Evolutionary conservation across 2,113 vertebrate genomes (phyloP).

Genomic region (Mandrillus leucophaeus): DNA sequence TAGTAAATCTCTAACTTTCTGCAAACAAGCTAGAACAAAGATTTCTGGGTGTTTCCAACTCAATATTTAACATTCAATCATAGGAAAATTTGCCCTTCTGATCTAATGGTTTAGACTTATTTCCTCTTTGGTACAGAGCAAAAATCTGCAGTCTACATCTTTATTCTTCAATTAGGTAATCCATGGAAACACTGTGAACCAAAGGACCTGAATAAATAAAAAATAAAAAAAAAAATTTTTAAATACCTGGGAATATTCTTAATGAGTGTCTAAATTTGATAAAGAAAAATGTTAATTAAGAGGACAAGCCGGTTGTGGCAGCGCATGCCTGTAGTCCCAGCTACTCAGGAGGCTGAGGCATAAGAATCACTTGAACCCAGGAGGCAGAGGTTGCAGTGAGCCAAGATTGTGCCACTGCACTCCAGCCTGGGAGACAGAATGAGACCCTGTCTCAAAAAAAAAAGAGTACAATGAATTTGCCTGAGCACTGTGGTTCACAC

Average conservation of each 20-base stretch:
- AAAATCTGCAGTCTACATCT: constrained; percentile 15
- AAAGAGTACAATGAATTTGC: too few relatives aligned
- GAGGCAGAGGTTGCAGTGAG: too few relatives aligned
- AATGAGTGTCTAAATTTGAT: not conserved
- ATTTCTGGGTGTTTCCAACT: constrained; percentile 26
- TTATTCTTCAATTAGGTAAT: not conserved
- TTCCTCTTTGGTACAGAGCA: constrained; percentile 8
- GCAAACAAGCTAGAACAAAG: constrained; percentile 18
- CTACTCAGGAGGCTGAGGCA: too few relatives aligned
- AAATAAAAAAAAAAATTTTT: not conserved
- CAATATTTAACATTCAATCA: not conserved
- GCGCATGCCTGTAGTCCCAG: too few relatives aligned
- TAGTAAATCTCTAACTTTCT: not conserved
- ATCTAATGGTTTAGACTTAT: not conserved
- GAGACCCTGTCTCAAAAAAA: too few relatives aligned
- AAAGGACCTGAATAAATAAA: constrained; percentile 19
- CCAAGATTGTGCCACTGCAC: too few relatives aligned
- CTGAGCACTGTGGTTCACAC: too few relatives aligned
- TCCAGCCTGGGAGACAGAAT: too few relatives aligned
- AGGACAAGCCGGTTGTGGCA: not conserved
- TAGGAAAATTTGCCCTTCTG: not conserved
- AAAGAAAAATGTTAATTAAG: constrained; percentile 31
- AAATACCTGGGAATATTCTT: not conserved
- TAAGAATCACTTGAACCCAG: too few relatives aligned
- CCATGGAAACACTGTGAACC: not conserved